Percentiles rank a stretch among this genome's conserved stretches.
These are phyloP conservation scores for Clepsis dumicolana DNA, from an alignment of 2,888 invertebrate genomes.

Conservation along the genomic window DNA sequence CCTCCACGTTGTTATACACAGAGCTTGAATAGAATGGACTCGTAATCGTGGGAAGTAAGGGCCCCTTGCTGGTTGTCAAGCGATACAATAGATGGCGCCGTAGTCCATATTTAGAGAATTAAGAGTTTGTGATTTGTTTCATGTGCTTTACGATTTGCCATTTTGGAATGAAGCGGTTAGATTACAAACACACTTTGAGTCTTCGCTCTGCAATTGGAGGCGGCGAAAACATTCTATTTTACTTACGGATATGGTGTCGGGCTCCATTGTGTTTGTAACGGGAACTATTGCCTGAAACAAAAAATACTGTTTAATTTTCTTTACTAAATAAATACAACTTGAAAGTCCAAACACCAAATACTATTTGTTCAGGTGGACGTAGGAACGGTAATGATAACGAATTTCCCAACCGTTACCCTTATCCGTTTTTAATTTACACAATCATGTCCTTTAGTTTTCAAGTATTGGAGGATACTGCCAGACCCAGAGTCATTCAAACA, in stretches of 20 bases:
- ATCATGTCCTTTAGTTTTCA: background rate
- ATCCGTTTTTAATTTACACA: background rate
- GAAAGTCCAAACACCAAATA: background rate
- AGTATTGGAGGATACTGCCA: background rate
- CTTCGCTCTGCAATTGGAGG: too few species aligned
- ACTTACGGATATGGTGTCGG: constrained; percentile 80
- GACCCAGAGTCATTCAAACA: background rate
- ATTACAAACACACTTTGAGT: too few species aligned
- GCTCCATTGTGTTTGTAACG: constrained; percentile 64
- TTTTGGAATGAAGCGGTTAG: too few species aligned
- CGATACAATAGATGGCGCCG: constrained; percentile 68
- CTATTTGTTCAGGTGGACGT: background rate
- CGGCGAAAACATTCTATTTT: constrained; percentile 50
- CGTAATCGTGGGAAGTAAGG: background rate
- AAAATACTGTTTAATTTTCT: constrained; percentile 46
- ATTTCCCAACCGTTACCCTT: background rate
- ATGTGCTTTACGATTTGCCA: background rate
- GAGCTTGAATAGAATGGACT: constrained; percentile 2
- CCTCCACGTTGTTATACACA: constrained; percentile 10
- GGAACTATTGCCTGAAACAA: constrained; percentile 73
- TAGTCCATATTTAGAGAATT: constrained; percentile 27
- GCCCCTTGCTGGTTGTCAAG: constrained; percentile 45
- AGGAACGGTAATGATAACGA: background rate
- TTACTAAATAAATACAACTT: background rate
- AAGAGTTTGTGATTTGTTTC: background rate